phyloP scores from a whole-genome alignment of 2,888 invertebrate genomes.

The Sabatieria punctata region DNA sequence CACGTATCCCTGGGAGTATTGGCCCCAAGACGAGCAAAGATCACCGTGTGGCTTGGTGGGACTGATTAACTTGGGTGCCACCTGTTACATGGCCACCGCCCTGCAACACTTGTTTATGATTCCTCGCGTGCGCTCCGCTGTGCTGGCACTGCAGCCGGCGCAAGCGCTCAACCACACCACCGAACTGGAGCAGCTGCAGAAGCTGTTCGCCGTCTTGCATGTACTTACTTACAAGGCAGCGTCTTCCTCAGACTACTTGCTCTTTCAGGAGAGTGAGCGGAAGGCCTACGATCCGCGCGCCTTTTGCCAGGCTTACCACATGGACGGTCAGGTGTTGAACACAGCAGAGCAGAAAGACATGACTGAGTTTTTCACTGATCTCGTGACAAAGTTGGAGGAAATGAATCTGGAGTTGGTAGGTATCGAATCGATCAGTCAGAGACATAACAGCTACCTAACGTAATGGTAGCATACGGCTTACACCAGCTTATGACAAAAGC shows the following conservation, averaged over 20 bases:
- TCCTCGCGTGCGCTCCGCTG: constrained; percentile 41
- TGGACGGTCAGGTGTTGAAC: constrained; percentile 88
- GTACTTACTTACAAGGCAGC: constrained; percentile 32
- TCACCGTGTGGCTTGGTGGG: constrained; percentile 78
- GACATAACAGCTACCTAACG: too few relatives aligned
- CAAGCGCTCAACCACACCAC: constrained; percentile 48
- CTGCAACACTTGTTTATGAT: constrained; percentile 95
- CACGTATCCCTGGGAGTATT: constrained; percentile 88
- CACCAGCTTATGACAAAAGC: too few relatives aligned
- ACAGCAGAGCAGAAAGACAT: constrained; percentile 94
- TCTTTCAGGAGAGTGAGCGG: constrained; percentile 54
- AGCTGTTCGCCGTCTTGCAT: constrained; percentile 83
- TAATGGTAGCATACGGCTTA: too few relatives aligned
- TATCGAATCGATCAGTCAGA: too few relatives aligned
- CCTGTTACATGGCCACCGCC: constrained; percentile 92
- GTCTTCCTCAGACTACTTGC: neutral
- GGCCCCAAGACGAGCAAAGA: constrained; percentile 87
- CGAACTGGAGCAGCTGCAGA: constrained; percentile 66
- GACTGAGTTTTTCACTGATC: constrained; percentile 92
- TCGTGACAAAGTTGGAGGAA: constrained; percentile 84
- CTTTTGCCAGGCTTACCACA: constrained; percentile 86
- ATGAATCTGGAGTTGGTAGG: constrained; percentile 61
- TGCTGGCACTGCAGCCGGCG: neutral
- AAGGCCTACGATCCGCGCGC: constrained; percentile 87
- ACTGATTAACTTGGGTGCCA: constrained; percentile 79